Evolutionary conservation across 2,113 vertebrate genomes (phyloP), one percentile per base, ranked within the genome.

Genomic region (Nothobranchius kuhntae): DNA sequence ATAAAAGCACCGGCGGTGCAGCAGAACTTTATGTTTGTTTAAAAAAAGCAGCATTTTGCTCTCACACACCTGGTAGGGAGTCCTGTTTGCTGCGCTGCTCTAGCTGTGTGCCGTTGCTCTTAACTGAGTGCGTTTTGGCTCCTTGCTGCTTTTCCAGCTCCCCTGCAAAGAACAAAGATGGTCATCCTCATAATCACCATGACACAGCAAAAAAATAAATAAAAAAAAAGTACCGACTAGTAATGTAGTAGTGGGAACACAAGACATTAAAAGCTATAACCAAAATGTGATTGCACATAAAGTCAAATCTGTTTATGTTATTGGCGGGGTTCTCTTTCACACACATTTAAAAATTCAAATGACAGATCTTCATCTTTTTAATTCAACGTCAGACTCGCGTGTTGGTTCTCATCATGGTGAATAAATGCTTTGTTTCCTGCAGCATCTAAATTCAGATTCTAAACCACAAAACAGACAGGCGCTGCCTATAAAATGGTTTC

Each of bases 131-230:
- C 0, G 91, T 84, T 90, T 96, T 96, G 59, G 92, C 83, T 17
- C 96, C 96, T 80, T 96, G 97, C 83, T 99, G 97, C 85, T 95
- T 98, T 83, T 98, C 98, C 84, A 98, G 88, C 78, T 99, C 98
- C 98, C 98, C 97, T 99, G 68, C 14, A 73, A 61, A 82, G 64
- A 77, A 59, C 15, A 73, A 13, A 61, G 40, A 65, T n/a, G 10
- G 73, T 82, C 64, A 61, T 38, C 62, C 56, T 46, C 50, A 61
- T 65, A 55, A 84, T 71, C 70, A 46, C 52, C n/a, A n/a, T 12
- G 64, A 57, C 50, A 47, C 54, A 38, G 36, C 62, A 45, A 11
- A 70, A 61, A 38, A 11, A 54, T 10, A 57, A 45, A 21, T 21
- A 21, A 21, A 21, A 21, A 1, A 21, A 21, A 21, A 1, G 21